Evolutionary conservation across 2,797 vertebrate species (phyloP).

Genomic region (Pangasius mekongensis): DNA sequence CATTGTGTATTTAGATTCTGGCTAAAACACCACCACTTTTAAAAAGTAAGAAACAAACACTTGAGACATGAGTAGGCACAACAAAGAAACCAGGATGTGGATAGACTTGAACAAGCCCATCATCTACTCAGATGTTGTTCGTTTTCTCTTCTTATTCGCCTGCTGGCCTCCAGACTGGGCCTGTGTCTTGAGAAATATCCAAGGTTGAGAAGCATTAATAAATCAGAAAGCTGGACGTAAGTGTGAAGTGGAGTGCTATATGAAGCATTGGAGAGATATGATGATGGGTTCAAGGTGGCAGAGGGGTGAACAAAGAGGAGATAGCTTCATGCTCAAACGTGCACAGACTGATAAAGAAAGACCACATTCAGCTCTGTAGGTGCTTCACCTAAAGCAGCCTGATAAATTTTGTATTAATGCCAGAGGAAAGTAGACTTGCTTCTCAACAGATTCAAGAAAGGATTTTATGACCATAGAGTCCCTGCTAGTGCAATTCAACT

Average conservation of each 20-base stretch:
- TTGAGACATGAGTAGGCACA: neutral
- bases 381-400: constrained; percentile 73
- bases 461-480: neutral
- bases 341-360: constrained; percentile 73
- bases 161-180: neutral
- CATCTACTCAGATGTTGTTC: neutral
- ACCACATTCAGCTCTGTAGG: constrained; percentile 70
- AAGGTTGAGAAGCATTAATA: constrained; percentile 46
- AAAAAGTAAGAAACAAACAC: neutral
- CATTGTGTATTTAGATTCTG: neutral
- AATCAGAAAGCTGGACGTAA: constrained; percentile 38
- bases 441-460: constrained; percentile 40
- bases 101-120: neutral
- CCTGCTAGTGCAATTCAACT: constrained; percentile 39
- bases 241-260: constrained; percentile 42
- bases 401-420: constrained; percentile 79
- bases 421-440: constrained; percentile 71
- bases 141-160: constrained; percentile 16
- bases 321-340: constrained; percentile 76
- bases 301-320: constrained; percentile 61
- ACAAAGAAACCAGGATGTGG: neutral
- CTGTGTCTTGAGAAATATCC: constrained; percentile 29
- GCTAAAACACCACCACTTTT: neutral
- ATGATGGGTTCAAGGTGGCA: constrained; percentile 68
- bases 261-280: constrained; percentile 50